Evolutionary conservation across 2,797 vertebrate species (phyloP).

Genomic region (Morelia viridis): DNA sequence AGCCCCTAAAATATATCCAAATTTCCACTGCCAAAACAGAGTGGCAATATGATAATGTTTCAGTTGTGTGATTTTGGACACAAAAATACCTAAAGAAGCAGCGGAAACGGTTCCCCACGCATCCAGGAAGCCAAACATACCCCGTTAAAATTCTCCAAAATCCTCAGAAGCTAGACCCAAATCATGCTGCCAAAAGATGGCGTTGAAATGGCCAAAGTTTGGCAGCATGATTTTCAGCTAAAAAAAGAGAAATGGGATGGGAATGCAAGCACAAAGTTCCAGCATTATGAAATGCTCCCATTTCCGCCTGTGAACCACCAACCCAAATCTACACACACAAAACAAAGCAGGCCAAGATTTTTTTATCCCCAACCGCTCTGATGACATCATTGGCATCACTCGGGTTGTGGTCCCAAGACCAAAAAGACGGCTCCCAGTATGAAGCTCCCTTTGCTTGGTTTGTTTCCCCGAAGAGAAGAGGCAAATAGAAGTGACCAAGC

Average conservation of each 20-base stretch:
- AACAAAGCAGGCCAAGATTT: neutral
- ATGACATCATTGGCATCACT: neutral
- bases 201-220: neutral
- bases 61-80: neutral
- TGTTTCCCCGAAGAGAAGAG: neutral
- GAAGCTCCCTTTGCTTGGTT: neutral
- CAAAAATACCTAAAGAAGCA: neutral
- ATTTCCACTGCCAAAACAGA: neutral
- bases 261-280: neutral
- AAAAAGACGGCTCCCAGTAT: neutral
- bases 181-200: neutral
- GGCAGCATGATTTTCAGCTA: neutral
- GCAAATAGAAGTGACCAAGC: neutral
- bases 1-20: neutral
- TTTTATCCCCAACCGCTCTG: neutral
- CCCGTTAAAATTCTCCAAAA: neutral
- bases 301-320: neutral
- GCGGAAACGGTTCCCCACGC: neutral
- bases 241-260: neutral
- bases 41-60: neutral
- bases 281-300: neutral
- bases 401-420: neutral
- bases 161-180: neutral
- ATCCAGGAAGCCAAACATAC: neutral
- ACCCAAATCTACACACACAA: neutral